phyloP scores from a whole-genome alignment of 2,113 vertebrate genomes.

The Crypturellus undulatus region DNA sequence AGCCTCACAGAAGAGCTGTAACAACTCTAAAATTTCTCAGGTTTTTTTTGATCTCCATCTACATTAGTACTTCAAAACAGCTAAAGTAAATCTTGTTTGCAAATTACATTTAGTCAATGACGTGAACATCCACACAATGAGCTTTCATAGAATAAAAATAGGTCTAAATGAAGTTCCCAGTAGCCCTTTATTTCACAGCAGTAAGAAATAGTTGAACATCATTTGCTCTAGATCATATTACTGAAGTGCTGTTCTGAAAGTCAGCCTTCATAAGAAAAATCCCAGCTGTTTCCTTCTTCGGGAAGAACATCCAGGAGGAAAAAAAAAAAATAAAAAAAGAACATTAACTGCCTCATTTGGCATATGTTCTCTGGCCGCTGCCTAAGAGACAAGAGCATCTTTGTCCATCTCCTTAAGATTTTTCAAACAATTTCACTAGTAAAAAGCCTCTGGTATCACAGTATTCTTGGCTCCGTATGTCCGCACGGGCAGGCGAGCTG shows the following conservation, averaged over 20 bases:
- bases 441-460: background rate
- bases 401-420: background rate
- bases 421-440: background rate
- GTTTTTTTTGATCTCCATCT: conserved; percentile 38
- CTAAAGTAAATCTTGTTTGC: conserved; percentile 42
- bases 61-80: conserved; percentile 57
- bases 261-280: background rate
- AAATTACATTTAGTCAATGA: conserved; percentile 56
- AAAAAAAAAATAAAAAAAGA: background rate
- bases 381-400: background rate
- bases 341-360: background rate
- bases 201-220: background rate
- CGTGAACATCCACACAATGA: background rate
- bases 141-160: conserved; percentile 23
- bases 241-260: background rate
- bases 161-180: background rate
- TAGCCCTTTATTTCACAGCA: conserved; percentile 2
- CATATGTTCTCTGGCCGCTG: background rate
- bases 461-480: background rate
- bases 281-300: background rate
- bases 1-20: conserved; percentile 17
- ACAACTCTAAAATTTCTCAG: conserved; percentile 16
- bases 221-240: background rate
- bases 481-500: background rate
- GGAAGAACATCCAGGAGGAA: background rate